Evolutionary conservation across 2,888 invertebrate species (phyloP).

Genomic region (Drosophila nigricruria): DNA sequence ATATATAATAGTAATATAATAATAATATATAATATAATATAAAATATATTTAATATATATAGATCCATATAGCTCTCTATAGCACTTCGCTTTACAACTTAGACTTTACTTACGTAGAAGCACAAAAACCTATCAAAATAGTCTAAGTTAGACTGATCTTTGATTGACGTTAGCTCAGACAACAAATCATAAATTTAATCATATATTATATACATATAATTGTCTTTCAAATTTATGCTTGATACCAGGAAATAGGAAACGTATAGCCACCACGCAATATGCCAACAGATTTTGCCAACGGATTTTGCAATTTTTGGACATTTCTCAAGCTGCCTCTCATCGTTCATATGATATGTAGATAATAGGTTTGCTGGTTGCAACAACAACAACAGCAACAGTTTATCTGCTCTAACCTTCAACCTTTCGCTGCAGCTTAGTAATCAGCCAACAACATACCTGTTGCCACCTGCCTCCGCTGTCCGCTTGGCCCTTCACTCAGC

Average conservation of each 20-base stretch:
- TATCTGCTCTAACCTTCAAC: conserved; percentile 65
- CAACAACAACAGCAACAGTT: conserved; percentile 44
- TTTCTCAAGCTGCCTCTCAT: conserved; percentile 50
- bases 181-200: background rate
- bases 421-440: conserved; percentile 60
- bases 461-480: conserved; percentile 20
- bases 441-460: conserved; percentile 51
- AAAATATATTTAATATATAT: too few species aligned
- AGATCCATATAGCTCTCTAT: too few species aligned
- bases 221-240: background rate
- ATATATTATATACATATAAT: conserved; percentile 3
- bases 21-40: too few species aligned
- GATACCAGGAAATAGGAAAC: conserved; percentile 37
- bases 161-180: background rate
- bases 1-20: too few species aligned
- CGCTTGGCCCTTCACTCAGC: conserved; percentile 72
- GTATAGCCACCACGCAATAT: conserved; percentile 1
- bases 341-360: conserved; percentile 75
- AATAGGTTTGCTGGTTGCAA: conserved; percentile 65
- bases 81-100: too few species aligned
- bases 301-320: conserved; percentile 45
- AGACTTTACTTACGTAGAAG: background rate
- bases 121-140: background rate
- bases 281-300: conserved; percentile 12
- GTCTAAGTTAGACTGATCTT: background rate